Evolutionary conservation across 2,797 vertebrate species (phyloP).

Genomic region (Glyptemys insculpta): DNA sequence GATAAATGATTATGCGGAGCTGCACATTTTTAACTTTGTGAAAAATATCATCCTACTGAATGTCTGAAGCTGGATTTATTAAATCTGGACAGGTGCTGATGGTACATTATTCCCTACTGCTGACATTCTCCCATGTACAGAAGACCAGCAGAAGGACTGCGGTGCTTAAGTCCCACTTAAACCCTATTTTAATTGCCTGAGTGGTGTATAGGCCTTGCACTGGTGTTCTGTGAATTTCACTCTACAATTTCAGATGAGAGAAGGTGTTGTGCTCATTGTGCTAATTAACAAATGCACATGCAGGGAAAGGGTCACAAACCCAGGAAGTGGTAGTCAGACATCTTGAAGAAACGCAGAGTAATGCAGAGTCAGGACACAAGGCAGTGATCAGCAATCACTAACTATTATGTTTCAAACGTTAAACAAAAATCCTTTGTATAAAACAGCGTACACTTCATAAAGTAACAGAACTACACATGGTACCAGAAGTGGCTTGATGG

Average conservation of each 20-base stretch:
- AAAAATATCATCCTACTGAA: background rate
- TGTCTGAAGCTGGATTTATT: background rate
- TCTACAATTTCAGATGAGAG: background rate
- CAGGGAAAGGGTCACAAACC: background rate
- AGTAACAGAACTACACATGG: background rate
- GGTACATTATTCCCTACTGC: background rate
- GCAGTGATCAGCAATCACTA: background rate
- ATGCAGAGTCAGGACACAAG: background rate
- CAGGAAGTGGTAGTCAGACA: background rate
- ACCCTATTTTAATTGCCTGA: background rate
- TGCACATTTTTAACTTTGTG: background rate
- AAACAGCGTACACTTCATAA: background rate
- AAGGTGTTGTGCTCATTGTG: background rate
- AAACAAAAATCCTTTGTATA: background rate
- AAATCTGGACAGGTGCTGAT: background rate
- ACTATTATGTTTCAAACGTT: background rate
- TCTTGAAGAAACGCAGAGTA: background rate
- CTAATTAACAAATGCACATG: background rate
- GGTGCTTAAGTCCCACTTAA: background rate
- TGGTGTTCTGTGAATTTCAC: background rate
- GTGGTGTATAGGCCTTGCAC: accelerated
- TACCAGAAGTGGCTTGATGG: background rate
- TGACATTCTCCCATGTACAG: background rate
- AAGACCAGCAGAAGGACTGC: background rate
- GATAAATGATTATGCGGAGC: background rate